Conservation (phyloP, 1,140 invertebrate species). For the Pollicipes pollicipes region DNA sequence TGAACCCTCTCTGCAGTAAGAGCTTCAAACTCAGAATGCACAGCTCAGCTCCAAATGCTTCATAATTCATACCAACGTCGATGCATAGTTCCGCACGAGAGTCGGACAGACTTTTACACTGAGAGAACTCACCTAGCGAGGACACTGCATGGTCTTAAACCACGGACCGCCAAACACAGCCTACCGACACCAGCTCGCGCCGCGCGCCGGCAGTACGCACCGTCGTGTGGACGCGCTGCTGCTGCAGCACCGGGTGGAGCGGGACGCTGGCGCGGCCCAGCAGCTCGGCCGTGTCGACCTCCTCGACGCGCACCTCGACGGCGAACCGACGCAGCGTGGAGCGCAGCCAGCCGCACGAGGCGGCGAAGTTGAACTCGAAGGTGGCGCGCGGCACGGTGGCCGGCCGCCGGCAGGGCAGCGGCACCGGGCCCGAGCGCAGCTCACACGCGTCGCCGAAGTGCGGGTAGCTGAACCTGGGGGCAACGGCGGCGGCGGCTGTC, state of each 20-base stretch:
- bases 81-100: too few species aligned
- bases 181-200: too few species aligned
- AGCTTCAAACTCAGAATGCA: too few species aligned
- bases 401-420: not conserved
- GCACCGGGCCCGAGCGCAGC: not conserved
- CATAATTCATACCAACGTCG: too few species aligned
- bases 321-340: not conserved
- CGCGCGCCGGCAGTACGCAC: not conserved
- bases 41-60: too few species aligned
- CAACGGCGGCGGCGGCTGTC: too few species aligned
- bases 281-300: not conserved
- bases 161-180: too few species aligned
- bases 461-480: not conserved
- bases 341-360: not conserved
- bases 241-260: not conserved
- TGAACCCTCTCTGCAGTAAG: too few species aligned
- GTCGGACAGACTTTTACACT: too few species aligned
- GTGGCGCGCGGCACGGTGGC: not conserved
- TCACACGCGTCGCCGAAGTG: not conserved
- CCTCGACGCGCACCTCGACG: not conserved
- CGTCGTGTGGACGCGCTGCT: not conserved
- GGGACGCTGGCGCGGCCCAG: not conserved
- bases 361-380: not conserved
- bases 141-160: too few species aligned
- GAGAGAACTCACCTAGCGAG: too few species aligned